Percentiles rank a stretch among this genome's conserved stretches.
Evolutionary conservation across 2,888 invertebrate genomes (phyloP).

Genomic region (Shargacucullia verbasci): DNA sequence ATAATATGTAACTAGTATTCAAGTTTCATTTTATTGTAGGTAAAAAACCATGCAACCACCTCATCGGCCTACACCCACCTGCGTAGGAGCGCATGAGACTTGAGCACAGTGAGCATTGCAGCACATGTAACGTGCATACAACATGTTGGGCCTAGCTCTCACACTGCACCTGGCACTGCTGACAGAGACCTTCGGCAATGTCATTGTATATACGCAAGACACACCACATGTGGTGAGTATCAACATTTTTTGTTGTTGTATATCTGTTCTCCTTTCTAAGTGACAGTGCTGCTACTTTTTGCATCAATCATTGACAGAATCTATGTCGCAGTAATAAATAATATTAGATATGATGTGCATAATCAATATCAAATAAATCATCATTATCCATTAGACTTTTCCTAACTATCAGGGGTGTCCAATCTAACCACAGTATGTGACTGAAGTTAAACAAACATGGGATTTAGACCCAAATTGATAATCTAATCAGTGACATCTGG

Average conservation of each 20-base stretch:
- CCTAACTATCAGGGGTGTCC: no score
- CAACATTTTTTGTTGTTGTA: not conserved
- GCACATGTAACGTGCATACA: conserved; percentile 48
- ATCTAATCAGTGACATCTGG: no score
- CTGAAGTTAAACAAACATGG: no score
- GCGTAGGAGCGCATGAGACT: conserved; percentile 59
- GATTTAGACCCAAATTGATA: no score
- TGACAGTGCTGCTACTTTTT: no score
- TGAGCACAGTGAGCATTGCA: conserved; percentile 42
- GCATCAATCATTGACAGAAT: no score
- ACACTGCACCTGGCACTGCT: conserved; percentile 67
- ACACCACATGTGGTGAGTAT: conserved; percentile 73
- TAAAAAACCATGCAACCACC: conserved; percentile 63
- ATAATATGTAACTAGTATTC: not conserved
- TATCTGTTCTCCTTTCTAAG: no score
- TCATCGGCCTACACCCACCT: conserved; percentile 48
- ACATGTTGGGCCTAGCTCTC: conserved; percentile 66
- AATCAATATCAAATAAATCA: no score
- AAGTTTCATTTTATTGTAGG: conserved; percentile 35
- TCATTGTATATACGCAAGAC: conserved; percentile 72
- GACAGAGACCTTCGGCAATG: conserved; percentile 63
- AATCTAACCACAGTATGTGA: no score
- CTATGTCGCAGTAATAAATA: no score
- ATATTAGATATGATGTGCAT: no score
- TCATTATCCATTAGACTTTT: no score